Evolutionary conservation across 2,113 vertebrate genomes (phyloP).

Genomic region (Miniopterus natalensis): DNA sequence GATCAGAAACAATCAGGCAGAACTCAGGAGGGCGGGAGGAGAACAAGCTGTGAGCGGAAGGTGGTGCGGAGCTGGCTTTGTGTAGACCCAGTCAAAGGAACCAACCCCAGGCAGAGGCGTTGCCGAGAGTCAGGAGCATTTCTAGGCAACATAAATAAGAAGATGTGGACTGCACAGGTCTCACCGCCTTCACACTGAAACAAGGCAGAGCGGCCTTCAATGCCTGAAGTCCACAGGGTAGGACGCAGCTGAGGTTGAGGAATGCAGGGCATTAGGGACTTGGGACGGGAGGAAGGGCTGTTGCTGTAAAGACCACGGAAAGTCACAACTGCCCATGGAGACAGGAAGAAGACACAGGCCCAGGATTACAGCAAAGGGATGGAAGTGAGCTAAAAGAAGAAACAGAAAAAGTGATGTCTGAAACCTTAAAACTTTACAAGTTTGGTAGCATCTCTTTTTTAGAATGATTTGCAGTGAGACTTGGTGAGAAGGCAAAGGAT

Average conservation of each 20-base stretch:
- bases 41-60: constrained; percentile 48
- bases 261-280: not conserved
- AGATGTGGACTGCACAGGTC: not conserved
- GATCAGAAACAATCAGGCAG: constrained; percentile 68
- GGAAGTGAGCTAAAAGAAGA: not conserved
- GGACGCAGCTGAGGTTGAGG: not conserved
- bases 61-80: not conserved
- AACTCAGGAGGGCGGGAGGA: not conserved
- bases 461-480: constrained; percentile 26
- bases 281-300: not conserved
- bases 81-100: not conserved
- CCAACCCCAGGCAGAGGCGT: not conserved
- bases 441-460: not conserved
- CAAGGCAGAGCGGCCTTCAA: not conserved
- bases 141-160: not conserved
- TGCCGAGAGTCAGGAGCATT: not conserved
- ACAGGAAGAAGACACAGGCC: not conserved
- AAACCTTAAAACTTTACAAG: not conserved
- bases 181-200: not conserved
- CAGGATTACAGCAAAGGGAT: not conserved
- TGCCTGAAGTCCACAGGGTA: not conserved
- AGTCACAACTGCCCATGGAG: not conserved
- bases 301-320: not conserved
- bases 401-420: not conserved
- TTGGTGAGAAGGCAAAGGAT: not conserved